Percentiles rank a stretch among this genome's conserved stretches.
phyloP scores from a whole-genome alignment of 2,113 vertebrate genomes.

The Notechis scutatus region DNA sequence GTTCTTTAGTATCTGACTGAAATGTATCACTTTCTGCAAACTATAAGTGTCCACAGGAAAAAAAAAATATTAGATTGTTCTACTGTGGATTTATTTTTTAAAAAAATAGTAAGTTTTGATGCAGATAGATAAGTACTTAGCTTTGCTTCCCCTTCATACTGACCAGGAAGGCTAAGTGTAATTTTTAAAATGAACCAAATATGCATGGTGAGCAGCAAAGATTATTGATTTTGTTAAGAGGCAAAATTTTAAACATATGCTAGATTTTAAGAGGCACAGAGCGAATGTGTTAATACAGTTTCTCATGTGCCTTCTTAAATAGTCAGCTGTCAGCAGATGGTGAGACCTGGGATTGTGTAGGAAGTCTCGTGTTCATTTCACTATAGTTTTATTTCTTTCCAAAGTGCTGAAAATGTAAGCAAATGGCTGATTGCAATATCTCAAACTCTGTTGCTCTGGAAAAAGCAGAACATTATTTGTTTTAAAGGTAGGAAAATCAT shows the following conservation, averaged over 20 bases:
- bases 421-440: not conserved
- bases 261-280: not conserved
- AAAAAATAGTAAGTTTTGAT: constrained; percentile 10
- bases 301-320: not conserved
- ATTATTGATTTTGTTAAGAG: constrained; percentile 36
- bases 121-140: not conserved
- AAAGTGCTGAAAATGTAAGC: constrained; percentile 22
- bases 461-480: constrained; percentile 20
- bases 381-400: constrained; percentile 6
- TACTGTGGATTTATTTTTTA: not conserved
- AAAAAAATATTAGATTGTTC: fast-evolving
- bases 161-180: not conserved
- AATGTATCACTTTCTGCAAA: constrained; percentile 15
- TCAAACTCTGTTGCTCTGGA: not conserved
- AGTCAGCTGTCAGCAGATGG: not conserved
- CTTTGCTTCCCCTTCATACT: not conserved
- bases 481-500: constrained; percentile 35
- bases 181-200: not conserved
- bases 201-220: fast-evolving
- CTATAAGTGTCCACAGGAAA: not conserved
- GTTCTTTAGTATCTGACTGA: not conserved
- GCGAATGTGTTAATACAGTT: not conserved
- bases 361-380: not conserved
- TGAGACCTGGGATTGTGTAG: constrained; percentile 23
- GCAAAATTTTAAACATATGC: constrained; percentile 26